Base-by-base conservation (phyloP, 2,888 invertebrate genomes). In the Pemphredon lugubris region DNA sequence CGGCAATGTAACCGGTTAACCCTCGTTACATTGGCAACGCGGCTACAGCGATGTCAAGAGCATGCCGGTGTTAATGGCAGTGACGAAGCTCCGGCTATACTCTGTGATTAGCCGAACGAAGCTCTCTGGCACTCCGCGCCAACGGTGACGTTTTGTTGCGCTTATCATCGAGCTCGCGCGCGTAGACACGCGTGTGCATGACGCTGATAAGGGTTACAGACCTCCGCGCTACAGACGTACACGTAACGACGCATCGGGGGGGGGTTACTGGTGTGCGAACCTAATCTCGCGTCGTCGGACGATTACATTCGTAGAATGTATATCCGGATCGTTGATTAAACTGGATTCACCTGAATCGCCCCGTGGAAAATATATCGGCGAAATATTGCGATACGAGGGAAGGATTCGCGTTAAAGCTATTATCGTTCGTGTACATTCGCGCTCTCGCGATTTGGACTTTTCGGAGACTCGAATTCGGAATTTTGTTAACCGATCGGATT, bases 101-200 rank as follows among this genome's bases (percentile, higher is more conserved):
- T n/a, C 64, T 50, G 55, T 45, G 75, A 75, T 75, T 72, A 75
- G 72, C 50, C 57, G 63, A 75, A 53, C 75, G 57, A 51, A 40
- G n/a, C 51, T 16, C 48, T 30, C 60, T 18, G 57, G 26, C 55
- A 39, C 44, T 68, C 55, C 60, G 42, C 21, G 32, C 2, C 55
- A 64, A 74, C 74, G 65, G 69, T 58, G 74, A 70, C 57, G 59
- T 75, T 75, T 75, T 75, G 75, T 75, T 60, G 66, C 50, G 75
- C 75, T 75, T 75, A 75, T 75, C 71, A 58, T 42, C 63, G 53
- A 11, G 9, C 67, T 61, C 26, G 63, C 61, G 53, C 66, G 57
- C 67, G 60, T 72, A 72, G 54, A 72, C 68, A 68, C 48, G 72
- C 63, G 76, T 76, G 76, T 73, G 76, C 72, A 65, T 68, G 58